These are phyloP conservation scores for Sweltsa coloradensis DNA, from an alignment of 1,140 invertebrate genomes.

Conservation along the genomic window DNA sequence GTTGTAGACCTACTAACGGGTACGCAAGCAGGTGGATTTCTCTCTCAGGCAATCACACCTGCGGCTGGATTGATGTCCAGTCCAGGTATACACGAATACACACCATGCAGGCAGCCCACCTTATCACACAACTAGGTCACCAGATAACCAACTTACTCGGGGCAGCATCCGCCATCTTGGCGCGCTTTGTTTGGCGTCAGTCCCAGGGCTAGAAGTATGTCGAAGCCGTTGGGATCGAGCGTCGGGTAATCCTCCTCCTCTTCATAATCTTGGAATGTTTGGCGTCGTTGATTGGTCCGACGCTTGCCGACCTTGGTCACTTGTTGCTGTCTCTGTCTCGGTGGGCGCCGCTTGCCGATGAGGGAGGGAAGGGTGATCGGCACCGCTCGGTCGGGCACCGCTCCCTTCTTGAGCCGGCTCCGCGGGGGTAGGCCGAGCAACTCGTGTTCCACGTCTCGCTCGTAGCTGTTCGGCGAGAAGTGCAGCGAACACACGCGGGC, in stretches of 20 bases:
- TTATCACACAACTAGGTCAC: too few species aligned
- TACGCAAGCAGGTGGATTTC: too few species aligned
- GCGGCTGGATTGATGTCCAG: too few species aligned
- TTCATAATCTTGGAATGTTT: background rate
- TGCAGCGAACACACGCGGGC: constrained; percentile 42
- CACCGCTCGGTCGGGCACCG: constrained; percentile 39
- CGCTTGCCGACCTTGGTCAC: background rate
- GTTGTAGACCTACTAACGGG: too few species aligned
- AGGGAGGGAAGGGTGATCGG: constrained; percentile 30
- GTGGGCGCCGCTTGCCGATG: background rate
- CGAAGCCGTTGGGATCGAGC: constrained; percentile 17
- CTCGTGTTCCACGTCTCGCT: constrained; percentile 42
- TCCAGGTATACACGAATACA: too few species aligned
- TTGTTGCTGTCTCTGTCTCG: constrained; percentile 10
- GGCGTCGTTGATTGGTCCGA: background rate
- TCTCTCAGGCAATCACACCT: too few species aligned
- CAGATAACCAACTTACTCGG: too few species aligned
- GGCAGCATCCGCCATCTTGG: constrained; percentile 7
- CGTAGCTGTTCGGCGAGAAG: constrained; percentile 39
- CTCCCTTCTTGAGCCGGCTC: constrained; percentile 36
- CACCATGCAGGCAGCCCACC: too few species aligned
- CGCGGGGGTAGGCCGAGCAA: constrained; percentile 39
- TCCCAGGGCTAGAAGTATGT: constrained; percentile 30
- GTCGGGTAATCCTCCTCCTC: background rate
- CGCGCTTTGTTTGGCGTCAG: constrained; percentile 24